Evolutionary conservation across 2,888 invertebrate genomes (phyloP).

Genomic region (Actias luna): DNA sequence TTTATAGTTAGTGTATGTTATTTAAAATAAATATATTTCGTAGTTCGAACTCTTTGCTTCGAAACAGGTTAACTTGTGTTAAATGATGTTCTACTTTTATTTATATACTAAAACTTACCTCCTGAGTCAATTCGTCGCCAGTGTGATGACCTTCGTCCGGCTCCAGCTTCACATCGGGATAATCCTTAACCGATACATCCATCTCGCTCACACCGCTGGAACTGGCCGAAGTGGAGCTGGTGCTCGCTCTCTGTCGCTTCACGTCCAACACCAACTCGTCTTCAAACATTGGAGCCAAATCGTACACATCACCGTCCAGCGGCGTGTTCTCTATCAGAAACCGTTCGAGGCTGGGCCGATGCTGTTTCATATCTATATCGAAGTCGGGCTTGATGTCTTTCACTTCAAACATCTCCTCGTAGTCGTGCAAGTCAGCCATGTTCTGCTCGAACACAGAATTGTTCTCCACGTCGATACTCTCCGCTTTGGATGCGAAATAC

Average conservation of each 20-base stretch:
- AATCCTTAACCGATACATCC: conserved; percentile 57
- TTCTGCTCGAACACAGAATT: conserved; percentile 81
- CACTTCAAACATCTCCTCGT: conserved; percentile 63
- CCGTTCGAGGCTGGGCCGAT: conserved; percentile 65
- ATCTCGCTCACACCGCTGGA: conserved; percentile 78
- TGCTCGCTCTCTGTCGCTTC: conserved; percentile 76
- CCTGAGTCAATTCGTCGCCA: conserved; percentile 76
- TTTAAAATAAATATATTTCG: too few relatives aligned
- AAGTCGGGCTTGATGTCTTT: conserved; percentile 66
- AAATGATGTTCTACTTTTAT: background rate
- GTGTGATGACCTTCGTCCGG: conserved; percentile 73
- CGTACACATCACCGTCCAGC: conserved; percentile 63
- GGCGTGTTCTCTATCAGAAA: conserved; percentile 73
- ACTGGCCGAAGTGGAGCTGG: conserved; percentile 74
- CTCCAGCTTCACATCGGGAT: conserved; percentile 66
- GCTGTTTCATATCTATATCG: conserved; percentile 68
- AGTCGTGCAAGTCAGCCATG: conserved; percentile 81
- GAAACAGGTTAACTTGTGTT: too few relatives aligned
- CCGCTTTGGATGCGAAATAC: conserved; percentile 62
- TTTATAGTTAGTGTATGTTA: too few relatives aligned
- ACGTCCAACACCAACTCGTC: conserved; percentile 65
- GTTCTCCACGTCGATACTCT: conserved; percentile 60
- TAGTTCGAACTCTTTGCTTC: too few relatives aligned
- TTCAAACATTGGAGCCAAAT: conserved; percentile 68
- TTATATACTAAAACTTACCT: conserved; percentile 54